These are phyloP conservation scores for Diplazon laetatorius DNA, from an alignment of 2,888 invertebrate species.

Conservation along the genomic window DNA sequence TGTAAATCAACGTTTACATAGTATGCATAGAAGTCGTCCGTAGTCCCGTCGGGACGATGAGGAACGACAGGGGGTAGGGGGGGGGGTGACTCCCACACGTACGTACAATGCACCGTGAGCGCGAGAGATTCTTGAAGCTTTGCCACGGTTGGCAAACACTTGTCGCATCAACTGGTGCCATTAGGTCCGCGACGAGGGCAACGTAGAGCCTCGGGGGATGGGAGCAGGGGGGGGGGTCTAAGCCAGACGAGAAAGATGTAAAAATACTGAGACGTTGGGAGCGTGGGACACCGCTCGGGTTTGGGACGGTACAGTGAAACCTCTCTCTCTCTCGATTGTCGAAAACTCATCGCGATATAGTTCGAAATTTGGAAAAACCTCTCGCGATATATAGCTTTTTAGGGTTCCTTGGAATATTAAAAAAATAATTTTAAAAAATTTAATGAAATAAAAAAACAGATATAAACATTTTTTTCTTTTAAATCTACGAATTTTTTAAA, in stretches of 20 bases:
- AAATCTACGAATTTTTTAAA: too few species aligned
- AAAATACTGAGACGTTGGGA: background rate
- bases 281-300: background rate
- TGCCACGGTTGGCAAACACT: slow-evolving; percentile 62
- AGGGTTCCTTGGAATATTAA: too few species aligned
- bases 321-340: background rate
- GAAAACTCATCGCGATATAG: too few species aligned
- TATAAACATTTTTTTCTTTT: too few species aligned
- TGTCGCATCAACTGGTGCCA: slow-evolving; percentile 5
- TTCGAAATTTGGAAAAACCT: too few species aligned
- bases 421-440: too few species aligned
- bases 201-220: background rate
- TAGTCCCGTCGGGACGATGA: background rate
- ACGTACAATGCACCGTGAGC: slow-evolving; percentile 52
- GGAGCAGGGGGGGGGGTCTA: too few species aligned
- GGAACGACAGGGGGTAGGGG: too few species aligned
- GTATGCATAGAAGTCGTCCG: background rate
- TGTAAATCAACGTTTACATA: slow-evolving; percentile 67
- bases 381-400: too few species aligned
- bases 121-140: slow-evolving; percentile 69
- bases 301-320: background rate
- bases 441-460: too few species aligned
- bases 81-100: slow-evolving; percentile 51
- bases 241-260: slow-evolving; percentile 5
- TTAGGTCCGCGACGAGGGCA: background rate